These are phyloP conservation scores for Notolabrus celidotus DNA, from an alignment of 2,797 vertebrate genomes.

Conservation along the genomic window DNA sequence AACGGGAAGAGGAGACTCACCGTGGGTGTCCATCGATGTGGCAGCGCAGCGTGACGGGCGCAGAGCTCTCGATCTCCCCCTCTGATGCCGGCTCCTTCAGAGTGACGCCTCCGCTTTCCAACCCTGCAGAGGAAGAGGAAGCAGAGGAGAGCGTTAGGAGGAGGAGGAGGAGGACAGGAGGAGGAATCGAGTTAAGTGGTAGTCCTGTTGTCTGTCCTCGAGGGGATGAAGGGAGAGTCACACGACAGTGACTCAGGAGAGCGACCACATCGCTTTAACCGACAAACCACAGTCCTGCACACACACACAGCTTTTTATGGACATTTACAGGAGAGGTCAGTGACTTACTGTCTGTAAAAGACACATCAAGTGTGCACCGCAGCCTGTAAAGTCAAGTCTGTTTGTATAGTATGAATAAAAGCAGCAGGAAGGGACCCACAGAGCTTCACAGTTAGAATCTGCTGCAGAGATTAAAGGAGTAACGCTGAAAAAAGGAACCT, in stretches of 20 bases:
- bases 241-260: constrained; percentile 34
- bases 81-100: constrained; percentile 89
- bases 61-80: constrained; percentile 91
- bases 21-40: constrained; percentile 96
- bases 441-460: neutral
- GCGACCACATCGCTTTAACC: constrained; percentile 9
- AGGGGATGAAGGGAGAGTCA: too few species aligned
- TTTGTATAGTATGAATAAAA: neutral
- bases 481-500: too few species aligned
- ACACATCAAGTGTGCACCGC: constrained; percentile 20
- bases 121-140: constrained; percentile 83
- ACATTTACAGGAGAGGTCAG: constrained; percentile 55
- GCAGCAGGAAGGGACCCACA: neutral
- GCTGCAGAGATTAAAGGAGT: too few species aligned
- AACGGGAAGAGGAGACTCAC: constrained; percentile 82
- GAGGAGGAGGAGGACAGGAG: constrained; percentile 7
- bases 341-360: constrained; percentile 41
- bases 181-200: constrained; percentile 69
- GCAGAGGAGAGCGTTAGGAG: constrained; percentile 36
- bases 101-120: constrained; percentile 92
- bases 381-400: constrained; percentile 23
- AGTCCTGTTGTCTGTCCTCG: too few species aligned
- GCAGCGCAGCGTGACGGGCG: constrained; percentile 90
- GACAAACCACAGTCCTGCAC: neutral
- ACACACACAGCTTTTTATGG: constrained; percentile 38